Conservation (phyloP, 2,888 invertebrate genomes). For the Eueremaeus valkanovi region DNA sequence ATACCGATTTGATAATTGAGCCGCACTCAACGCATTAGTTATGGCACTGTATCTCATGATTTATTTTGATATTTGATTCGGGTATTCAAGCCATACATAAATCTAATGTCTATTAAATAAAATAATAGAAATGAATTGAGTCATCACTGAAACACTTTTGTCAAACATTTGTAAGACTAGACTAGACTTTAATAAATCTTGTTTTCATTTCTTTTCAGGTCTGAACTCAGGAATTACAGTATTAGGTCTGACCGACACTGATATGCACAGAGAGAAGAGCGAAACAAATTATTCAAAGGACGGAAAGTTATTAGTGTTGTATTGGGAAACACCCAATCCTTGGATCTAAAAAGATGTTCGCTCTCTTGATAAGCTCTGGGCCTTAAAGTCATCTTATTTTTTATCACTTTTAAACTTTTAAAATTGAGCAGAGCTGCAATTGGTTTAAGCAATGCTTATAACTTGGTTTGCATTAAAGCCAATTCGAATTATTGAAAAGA, state of each 20-base stretch:
- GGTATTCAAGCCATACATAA: neutral
- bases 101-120: neutral
- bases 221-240: neutral
- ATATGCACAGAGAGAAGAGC: neutral
- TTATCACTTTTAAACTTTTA: neutral
- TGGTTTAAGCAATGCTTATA: too few species aligned
- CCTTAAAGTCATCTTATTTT: neutral
- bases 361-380: neutral
- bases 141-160: constrained; percentile 6
- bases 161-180: neutral
- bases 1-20: too few species aligned
- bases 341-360: neutral
- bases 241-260: constrained; percentile 6
- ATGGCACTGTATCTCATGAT: too few species aligned
- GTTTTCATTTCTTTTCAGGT: neutral
- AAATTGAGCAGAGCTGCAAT: neutral
- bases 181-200: constrained; percentile 19
- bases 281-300: neutral
- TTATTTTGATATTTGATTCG: neutral
- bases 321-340: neutral
- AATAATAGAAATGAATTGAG: constrained; percentile 9
- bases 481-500: neutral
- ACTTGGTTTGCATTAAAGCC: neutral
- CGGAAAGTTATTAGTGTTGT: neutral
- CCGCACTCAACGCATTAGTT: too few species aligned